These are phyloP conservation scores for Cynoglossus semilaevis DNA, from an alignment of 2,113 vertebrate genomes.

Conservation along the genomic window DNA sequence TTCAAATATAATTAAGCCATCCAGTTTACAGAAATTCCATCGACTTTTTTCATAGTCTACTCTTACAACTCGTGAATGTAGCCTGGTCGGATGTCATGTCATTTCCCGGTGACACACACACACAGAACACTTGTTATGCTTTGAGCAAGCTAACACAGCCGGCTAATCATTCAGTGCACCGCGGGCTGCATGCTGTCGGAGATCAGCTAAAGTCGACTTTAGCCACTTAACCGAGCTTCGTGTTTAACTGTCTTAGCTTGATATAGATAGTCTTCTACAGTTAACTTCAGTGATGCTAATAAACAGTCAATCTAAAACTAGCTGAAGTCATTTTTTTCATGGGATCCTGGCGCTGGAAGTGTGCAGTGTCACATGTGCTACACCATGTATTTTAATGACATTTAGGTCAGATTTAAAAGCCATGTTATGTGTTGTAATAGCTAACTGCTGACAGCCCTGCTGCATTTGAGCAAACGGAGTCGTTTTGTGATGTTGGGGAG, in stretches of 20 bases:
- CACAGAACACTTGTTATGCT: constrained; percentile 24
- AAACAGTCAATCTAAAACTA: no score
- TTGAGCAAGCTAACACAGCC: constrained; percentile 30
- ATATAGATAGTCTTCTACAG: constrained; percentile 1
- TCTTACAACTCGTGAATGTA: background rate
- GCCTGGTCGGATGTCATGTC: background rate
- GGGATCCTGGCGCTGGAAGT: no score
- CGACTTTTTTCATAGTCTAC: background rate
- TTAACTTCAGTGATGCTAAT: background rate
- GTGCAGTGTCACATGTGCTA: background rate
- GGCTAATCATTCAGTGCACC: constrained; percentile 34
- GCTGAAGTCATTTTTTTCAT: no score
- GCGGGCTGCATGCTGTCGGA: constrained; percentile 55
- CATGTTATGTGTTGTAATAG: constrained; percentile 6
- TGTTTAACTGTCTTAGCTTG: background rate
- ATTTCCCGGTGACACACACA: background rate
- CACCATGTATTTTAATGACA: background rate
- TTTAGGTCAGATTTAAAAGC: background rate
- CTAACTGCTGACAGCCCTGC: background rate
- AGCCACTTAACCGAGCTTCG: background rate
- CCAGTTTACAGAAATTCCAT: background rate
- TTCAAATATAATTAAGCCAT: background rate
- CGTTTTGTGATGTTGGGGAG: background rate
- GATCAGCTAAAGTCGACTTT: constrained; percentile 17
- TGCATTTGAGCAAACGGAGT: background rate